Base-by-base conservation (phyloP, 2,797 vertebrate genomes). In the Galago senegalensis region DNA sequence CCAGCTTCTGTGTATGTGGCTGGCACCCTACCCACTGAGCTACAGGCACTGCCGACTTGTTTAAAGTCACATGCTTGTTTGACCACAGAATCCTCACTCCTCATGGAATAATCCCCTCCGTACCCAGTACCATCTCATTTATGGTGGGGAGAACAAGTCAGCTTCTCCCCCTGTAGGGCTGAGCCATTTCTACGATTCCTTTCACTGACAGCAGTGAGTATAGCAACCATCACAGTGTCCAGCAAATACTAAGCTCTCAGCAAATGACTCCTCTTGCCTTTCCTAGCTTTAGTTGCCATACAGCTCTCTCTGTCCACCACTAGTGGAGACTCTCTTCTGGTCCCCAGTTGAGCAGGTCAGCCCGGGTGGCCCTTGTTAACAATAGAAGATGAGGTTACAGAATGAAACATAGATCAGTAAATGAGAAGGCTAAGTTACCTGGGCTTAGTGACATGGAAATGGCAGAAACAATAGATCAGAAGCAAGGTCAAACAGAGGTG, bases 371-470 rank as follows among this genome's bases (percentile, higher is more conserved):
- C 87, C 69, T 94, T 88, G 46, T 37, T 93, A 96, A 89, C 69
- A 94, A 84, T 81, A 86, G 89, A 82, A 65, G 56, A 96, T 96
- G 75, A 91, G 37, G 88, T 97, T 98, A 97, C 96, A 95, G 69
- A 86, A 61, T 94, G 93, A 98, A 97, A 95, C 34, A 63, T 75
- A 95, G 92, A 96, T 91, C 1, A 72, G 90, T 94, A 97, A 95
- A 89, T 97, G 97, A 97, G 94, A 96, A 97, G 94, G 80, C 40
- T 92, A 40, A 61, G 76, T 69, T 88, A 53, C 72, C 5, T 73
- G 23, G 25, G 37, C 40, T 91, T 84, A 70, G 16, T 70, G 65
- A 70, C 79, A 87, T 76, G 40, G 61, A 72, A 80, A 69, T 82
- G 29, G 46, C 72, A 80, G 85, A 93, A 96, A 97, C 85, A 97